Evolutionary conservation across 2,797 vertebrate species (phyloP), one percentile per base, ranked within the genome.

Genomic region (Sebastes hubbsi): DNA sequence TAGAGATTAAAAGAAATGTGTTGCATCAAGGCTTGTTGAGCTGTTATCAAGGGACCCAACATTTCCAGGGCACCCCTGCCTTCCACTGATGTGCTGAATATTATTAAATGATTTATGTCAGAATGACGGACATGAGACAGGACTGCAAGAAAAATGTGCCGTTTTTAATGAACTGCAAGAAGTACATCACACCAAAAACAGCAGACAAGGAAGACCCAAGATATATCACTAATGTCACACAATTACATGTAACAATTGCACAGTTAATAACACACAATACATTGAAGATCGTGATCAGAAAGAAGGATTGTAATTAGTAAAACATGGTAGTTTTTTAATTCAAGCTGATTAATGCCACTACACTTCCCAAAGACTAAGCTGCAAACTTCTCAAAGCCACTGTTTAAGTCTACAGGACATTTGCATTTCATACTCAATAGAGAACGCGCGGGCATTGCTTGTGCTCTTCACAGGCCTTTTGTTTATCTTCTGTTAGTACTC

Each of bases 401-500:
- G 5, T 58, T 56, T 5, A 65, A 18, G 4, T 59, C 20, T 8
- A 32, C 34, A 67, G 8, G 9, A 2, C 0, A 1, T 59, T 14
- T 46, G 12, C 6, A 1, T 1, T 22, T 34, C 38, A 61, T 52
- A 52, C 9, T 30, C 25, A 49, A 25, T 32, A 13, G 29, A 11
- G 6, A 55, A 69, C 6, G 30, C 20, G 20, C 5, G 34, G 6
- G 18, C 3, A 59, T 46, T 7, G 34, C 10, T 55, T 27, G 4
- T 10, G 25, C 1, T 46, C 7, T 34, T 38, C 11, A 42, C 65
- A 77, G 4, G 1, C 2, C 1, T 5, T n/a, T n/a, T 63, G 32
- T 24, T 78, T 55, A 0, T 80, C 16, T 68, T 89, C 77, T 29
- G 75, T 14, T 22, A 88, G 7, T 6, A 88, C 81, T 16, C 62